Evolutionary conservation across 2,797 vertebrate species (phyloP).

Genomic region (Synaphobranchus kaupii): DNA sequence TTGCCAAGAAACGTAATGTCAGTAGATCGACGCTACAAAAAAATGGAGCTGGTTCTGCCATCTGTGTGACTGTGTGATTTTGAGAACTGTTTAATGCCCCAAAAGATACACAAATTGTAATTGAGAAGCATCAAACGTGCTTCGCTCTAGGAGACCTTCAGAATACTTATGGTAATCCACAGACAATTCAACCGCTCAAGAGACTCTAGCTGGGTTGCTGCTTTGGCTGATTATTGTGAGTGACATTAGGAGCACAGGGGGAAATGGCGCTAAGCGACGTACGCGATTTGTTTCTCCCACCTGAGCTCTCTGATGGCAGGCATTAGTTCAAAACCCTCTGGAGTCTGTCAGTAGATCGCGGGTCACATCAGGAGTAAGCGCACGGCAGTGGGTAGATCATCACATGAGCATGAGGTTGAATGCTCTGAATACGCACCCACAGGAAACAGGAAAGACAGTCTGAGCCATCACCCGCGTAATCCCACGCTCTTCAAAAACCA

Average conservation of each 20-base stretch:
- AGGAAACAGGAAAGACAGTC: background rate
- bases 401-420: background rate
- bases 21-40: background rate
- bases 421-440: background rate
- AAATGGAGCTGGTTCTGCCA: background rate
- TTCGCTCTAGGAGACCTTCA: background rate
- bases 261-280: background rate
- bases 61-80: background rate
- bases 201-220: background rate
- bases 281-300: background rate
- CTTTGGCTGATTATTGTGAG: background rate
- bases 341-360: background rate
- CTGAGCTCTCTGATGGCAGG: background rate
- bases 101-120: background rate
- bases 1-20: background rate
- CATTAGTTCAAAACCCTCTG: background rate
- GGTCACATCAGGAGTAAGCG: background rate
- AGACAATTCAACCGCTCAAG: background rate
- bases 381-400: background rate
- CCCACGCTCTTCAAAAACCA: background rate
- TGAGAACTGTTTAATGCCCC: background rate
- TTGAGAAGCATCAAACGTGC: background rate
- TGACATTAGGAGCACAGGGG: background rate
- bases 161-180: background rate
- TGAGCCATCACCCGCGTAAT: background rate